Base-by-base conservation (phyloP, 2,797 vertebrate genomes). In the Sus cebifrons region DNA sequence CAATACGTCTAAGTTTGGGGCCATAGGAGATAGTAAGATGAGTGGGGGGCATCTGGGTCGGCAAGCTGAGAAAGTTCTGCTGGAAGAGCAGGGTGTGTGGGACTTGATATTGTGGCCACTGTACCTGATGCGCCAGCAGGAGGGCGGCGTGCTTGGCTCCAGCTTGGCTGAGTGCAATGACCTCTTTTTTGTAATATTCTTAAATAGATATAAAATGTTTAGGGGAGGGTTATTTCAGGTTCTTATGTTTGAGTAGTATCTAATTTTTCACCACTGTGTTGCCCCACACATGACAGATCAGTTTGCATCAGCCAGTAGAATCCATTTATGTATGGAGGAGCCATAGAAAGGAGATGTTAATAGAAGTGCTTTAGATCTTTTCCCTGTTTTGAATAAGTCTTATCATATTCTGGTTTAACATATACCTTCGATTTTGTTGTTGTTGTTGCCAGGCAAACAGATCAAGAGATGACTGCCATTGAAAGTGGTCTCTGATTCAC, bases 181-280 rank as follows among this genome's bases (percentile, higher is more conserved):
- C 67, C 44, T 54, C 12, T 90, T 44, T 77, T 60, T 68, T 44
- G 1, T 85, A 89, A 36, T 54, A 40, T 60, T 8, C 1, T 83
- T 67, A 83, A 85, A 62, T 67, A 78, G 44, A 78, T 88, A 82
- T 3, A 89, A 90, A 78, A 52, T 75, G 12, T 87, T 97, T 82
- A 60, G 32, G 40, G 6, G 87, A 71, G 17, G 21, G 11, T 74
- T 91, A 62, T 75, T 93, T 83, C 83, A 13, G 3, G 74, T 91
- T 70, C 52, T 82, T 87, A 21, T 21, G 60, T 88, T 94, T 56
- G 8, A 73, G 15, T 73, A 52, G 70, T 86, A 67, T 23, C 58
- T 89, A 60, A 14, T 6, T 89, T 11, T 89, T 74, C 25, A 17
- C 49, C n/a, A 40, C 91, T 40, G 85, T 74, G 7, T 56, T 79